Evolutionary conservation across 92 coral and sea anemone genomes (phyloP).

Genomic region (Chrysogorgia sp.): DNA sequence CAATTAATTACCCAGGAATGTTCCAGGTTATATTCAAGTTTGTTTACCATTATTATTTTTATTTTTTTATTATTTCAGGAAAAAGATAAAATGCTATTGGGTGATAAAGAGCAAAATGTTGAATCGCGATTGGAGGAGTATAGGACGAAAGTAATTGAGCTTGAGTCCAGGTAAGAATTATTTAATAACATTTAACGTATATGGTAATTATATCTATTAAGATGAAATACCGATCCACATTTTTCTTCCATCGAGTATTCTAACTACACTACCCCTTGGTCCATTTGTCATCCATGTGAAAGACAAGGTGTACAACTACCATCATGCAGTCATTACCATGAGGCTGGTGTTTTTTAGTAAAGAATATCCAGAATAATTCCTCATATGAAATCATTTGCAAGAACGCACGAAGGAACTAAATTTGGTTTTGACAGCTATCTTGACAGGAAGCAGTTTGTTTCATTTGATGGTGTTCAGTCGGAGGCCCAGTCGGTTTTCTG

Average conservation of each 20-base stretch:
- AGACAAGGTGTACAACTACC: no score
- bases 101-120: conserved; percentile 55
- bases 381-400: neutral
- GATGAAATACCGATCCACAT: neutral
- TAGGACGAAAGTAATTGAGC: conserved; percentile 73
- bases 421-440: no score
- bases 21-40: neutral
- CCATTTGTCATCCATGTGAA: no score
- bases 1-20: no score
- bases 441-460: no score
- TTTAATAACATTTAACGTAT: neutral
- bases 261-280: no score
- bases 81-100: conserved; percentile 31
- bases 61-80: neutral
- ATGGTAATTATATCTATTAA: no score
- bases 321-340: neutral
- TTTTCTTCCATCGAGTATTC: neutral
- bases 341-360: neutral
- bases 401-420: no score
- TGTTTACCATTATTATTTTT: neutral
- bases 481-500: no score
- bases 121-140: conserved; percentile 76
- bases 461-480: no score
- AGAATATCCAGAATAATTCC: neutral
- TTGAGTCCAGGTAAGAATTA: conserved; percentile 78